Base-by-base conservation (phyloP, 2,888 invertebrate genomes). In the Thysanoteuthis rhombus region DNA sequence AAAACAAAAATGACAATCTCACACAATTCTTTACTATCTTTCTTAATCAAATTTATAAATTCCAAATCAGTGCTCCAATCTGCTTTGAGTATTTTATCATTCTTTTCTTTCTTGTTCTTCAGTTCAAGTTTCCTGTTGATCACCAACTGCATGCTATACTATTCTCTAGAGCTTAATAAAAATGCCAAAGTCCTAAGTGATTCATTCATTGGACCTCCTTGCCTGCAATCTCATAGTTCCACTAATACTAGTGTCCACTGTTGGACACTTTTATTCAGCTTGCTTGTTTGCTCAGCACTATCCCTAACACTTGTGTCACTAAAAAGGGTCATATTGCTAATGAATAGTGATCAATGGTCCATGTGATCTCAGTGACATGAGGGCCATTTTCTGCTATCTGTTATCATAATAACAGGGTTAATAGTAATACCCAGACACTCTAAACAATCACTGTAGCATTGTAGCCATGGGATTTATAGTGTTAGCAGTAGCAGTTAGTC, bases 251-350 rank as follows among this genome's bases (percentile, higher is more conserved):
- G 75, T 75, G 32, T 75, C 75, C 75, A 52, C 52, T 75, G n/a
- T 75, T 75, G 75, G 75, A n/a, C 75, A 75, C 75, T 75, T n/a
- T 25, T 52, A 52, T 75, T 75, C 75, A n/a, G 75, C n/a, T 75
- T 75, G 32, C 75, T 75, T 75, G 75, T 75, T 75, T 75, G 75
- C 75, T 75, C 32, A 75, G 12, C 75, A 75, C 75, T 75, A n/a
- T 75, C 75, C 75, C 75, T 75, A 75, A 75, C 75, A 75, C 75
- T 75, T 75, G 58, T 58, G 75, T 75, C 75, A 75, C 32, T 75
- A 75, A 75, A 75, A 75, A 75, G 75, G 75, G 75, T 75, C 75
- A 75, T 75, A 75, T 75, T 75, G 75, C 75, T 75, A 75, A 75
- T 75, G 75, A 75, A 75, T 75, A 75, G 75, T 75, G 75, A 75